Base-by-base conservation (phyloP, 2,888 invertebrate species). In the Synanthedon formicaeformis region DNA sequence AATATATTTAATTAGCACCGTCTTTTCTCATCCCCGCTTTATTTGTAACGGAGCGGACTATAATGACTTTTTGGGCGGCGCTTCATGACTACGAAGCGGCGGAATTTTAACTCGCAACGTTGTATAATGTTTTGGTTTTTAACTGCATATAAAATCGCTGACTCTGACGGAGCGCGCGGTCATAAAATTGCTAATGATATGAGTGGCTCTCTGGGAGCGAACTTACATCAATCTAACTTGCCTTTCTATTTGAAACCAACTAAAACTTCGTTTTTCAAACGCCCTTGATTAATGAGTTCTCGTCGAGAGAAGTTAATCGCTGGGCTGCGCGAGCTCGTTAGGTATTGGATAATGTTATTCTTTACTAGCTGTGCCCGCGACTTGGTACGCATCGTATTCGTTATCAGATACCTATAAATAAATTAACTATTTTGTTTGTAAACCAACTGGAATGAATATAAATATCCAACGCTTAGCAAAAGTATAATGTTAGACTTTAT, bases 1-100 rank as follows among this genome's bases (percentile, higher is more conserved):
- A 60, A 61, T 67, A 59, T 61, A 66, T 68, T 67, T 68, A 71
- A 70, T 73, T 72, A 68, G 60, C 59, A 55, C 58, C 60, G 59
- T 57, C 60, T 58, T 59, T 65, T 62, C 66, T 55, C 12, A 49
- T 45, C 45, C n/a, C 13, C 14, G 45, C 45, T 14, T 45, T 34
- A n/a, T 45, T 45, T 45, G 45, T 45, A 14, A 14, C 14, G 14
- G 14, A 45, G 12, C 6, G 45, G 45, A 45, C 13, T 4, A 3
- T 45, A 45, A 45, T 45, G 45, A 13, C 34, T 18, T 34, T 49
- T 23, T 50, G 12, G 50, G 13, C 16, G 34, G n/a, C 14, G 45
- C 45, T 45, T 45, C 3, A 14, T 45, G 45, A 14, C 6, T 45
- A 45, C 14, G 14, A 45, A 45, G 12, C 14, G 45, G 45, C 14